Base-by-base conservation (phyloP, 2,888 invertebrate species). In the Schizotus pectinicornis region DNA sequence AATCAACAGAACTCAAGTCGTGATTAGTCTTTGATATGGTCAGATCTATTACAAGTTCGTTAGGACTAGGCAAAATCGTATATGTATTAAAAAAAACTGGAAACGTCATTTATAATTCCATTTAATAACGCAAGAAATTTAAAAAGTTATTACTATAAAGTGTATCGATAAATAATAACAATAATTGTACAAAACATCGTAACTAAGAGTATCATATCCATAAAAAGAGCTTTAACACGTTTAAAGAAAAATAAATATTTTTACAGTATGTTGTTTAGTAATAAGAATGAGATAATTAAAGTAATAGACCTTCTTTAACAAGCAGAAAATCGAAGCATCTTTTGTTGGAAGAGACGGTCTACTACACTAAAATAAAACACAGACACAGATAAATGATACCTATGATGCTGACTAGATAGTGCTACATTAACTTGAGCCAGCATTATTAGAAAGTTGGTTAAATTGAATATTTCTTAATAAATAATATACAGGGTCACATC, bases 341-440 rank as follows among this genome's bases (percentile, higher is more conserved):
- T 55, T 56, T 45, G 56, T 51, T 59, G 61, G 56, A 65, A 61
- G 52, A 61, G 60, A 62, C 47, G 56, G 61, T 63, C 61, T 63
- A 61, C 55, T 57, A 64, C 59, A 49, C 51, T 60, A 52, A 45
- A 60, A 56, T 43, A 42, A 59, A 65, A 63, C 59, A 61, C 56
- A 56, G 58, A 62, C 58, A 64, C 59, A 63, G 64, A 62, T 63
- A 69, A 68, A 63, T 63, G 61, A 67, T 66, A 65, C 49, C 64
- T 67, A 70, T 64, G 65, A 70, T 70, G 73, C 72, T 72, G 76
- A 76, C 76, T 76, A 75, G 76, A 76, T 69, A 70, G 69, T 73
- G 70, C 71, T 72, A 74, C 71, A 73, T 72, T 73, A 72, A 74
- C 71, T 71, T 73, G 70, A 74, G 76, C 72, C 74, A 75, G 75